Evolutionary conservation across 2,113 vertebrate species (phyloP).

Genomic region (Mesembrinibis cayennensis): DNA sequence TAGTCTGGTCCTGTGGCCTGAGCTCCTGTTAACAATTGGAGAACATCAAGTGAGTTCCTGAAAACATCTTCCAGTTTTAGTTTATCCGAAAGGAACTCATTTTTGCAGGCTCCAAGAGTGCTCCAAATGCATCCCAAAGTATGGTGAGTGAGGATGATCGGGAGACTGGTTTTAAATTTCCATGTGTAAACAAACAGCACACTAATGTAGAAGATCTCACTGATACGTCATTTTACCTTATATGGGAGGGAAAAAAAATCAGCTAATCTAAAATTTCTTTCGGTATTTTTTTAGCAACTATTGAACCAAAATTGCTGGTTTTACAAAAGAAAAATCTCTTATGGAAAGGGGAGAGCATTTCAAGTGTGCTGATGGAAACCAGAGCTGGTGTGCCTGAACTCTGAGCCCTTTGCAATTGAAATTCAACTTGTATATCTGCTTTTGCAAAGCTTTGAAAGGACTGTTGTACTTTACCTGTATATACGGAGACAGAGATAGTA

Average conservation of each 20-base stretch:
- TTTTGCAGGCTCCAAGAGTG: background rate
- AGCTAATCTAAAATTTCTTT: background rate
- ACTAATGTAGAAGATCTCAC: background rate
- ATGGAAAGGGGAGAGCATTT: background rate
- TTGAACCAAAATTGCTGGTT: background rate
- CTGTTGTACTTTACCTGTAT: background rate
- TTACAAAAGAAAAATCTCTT: background rate
- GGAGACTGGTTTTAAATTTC: background rate
- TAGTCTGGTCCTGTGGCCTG: background rate
- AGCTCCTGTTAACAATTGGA: background rate
- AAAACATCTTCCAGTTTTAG: background rate
- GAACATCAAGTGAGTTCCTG: background rate
- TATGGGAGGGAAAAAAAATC: background rate
- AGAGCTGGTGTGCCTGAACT: background rate
- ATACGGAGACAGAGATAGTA: background rate
- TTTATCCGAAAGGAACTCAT: background rate
- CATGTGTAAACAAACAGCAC: background rate
- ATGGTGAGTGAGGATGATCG: background rate
- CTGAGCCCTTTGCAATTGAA: background rate
- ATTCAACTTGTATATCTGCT: background rate
- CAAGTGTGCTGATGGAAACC: background rate
- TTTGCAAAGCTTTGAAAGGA: background rate
- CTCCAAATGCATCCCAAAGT: background rate
- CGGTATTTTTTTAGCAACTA: background rate
- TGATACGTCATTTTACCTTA: background rate